These are phyloP conservation scores for Ridgeia piscesae DNA, from an alignment of 1,140 invertebrate genomes.

Conservation along the genomic window DNA sequence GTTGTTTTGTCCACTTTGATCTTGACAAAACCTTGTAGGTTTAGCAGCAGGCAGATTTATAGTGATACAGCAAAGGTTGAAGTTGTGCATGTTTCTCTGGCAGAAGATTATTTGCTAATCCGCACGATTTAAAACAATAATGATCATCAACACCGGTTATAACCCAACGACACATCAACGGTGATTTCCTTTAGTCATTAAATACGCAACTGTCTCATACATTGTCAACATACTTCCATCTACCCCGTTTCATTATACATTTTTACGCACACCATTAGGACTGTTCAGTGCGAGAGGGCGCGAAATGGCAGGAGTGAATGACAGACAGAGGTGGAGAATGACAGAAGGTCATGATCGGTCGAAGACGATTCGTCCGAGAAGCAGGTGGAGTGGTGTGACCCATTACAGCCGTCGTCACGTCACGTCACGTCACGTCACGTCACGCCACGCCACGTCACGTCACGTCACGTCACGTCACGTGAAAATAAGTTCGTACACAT, in stretches of 20 bases:
- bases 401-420: no score
- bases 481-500: no score
- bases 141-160: background rate
- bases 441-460: no score
- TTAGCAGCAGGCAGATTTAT: background rate
- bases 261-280: background rate
- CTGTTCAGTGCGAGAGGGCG: background rate
- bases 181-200: background rate
- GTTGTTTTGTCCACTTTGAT: no score
- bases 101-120: background rate
- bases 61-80: background rate
- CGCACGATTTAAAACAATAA: background rate
- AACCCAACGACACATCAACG: background rate
- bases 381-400: no score
- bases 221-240: background rate
- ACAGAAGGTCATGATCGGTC: no score
- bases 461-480: no score
- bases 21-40: no score
- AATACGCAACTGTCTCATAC: background rate
- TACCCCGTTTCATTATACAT: background rate
- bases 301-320: no score
- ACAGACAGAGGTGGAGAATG: no score
- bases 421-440: no score
- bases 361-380: no score
- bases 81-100: background rate